Percentiles rank a stretch among this genome's conserved stretches.
Conservation (phyloP, 2,797 vertebrate species). For the Enoplosus armatus region DNA sequence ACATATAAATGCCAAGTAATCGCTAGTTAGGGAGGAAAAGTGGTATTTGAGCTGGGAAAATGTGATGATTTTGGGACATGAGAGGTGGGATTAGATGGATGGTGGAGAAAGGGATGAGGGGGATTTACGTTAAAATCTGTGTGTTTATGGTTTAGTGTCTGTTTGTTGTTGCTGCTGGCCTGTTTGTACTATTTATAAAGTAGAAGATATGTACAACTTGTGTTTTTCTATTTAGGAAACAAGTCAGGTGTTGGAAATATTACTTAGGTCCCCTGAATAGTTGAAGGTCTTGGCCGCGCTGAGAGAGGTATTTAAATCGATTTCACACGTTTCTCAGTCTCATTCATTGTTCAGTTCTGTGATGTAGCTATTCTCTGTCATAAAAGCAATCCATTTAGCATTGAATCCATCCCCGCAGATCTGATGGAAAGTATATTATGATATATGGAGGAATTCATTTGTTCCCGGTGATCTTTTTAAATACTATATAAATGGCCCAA, state of each 20-base stretch:
- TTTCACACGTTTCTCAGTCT: not conserved
- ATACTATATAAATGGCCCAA: not conserved
- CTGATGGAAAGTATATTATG: not conserved
- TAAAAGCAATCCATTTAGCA: not conserved
- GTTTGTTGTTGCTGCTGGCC: not conserved
- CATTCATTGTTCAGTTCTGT: not conserved
- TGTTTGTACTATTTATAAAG: slow-evolving; percentile 19
- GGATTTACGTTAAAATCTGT: not conserved
- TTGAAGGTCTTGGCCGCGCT: not conserved
- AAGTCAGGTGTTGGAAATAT: slow-evolving; percentile 1
- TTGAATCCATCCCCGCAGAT: not conserved
- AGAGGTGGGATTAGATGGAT: not conserved
- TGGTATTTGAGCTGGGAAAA: not conserved
- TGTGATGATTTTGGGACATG: slow-evolving; percentile 11
- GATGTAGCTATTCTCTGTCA: not conserved
- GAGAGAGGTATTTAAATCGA: not conserved
- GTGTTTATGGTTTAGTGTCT: not conserved
- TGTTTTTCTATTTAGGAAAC: not conserved
- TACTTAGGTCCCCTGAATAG: not conserved
- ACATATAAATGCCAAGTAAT: not conserved
- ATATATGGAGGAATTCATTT: not conserved
- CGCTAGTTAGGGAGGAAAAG: not conserved
- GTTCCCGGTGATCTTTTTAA: not conserved
- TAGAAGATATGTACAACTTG: not conserved
- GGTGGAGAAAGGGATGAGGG: not conserved